Percentiles rank a stretch among this genome's conserved stretches.
Evolutionary conservation across 2,113 vertebrate species (phyloP).

Genomic region (Nanorana parkeri): DNA sequence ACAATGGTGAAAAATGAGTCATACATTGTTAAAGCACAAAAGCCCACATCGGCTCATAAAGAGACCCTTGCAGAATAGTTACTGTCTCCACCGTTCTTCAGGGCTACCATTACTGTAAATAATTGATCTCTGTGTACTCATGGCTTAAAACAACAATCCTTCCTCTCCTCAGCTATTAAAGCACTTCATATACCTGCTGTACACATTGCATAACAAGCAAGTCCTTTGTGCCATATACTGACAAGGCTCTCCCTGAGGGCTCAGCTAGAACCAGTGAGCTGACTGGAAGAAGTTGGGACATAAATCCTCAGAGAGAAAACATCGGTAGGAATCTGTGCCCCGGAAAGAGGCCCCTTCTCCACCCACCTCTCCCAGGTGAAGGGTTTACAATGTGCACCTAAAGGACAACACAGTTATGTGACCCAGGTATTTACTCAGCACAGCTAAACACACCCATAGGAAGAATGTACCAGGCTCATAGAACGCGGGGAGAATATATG

Average conservation of each 20-base stretch:
- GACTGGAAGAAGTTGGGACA: background rate
- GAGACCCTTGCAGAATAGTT: no score
- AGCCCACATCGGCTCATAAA: no score
- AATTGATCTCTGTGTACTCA: background rate
- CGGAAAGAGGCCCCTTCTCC: constrained; percentile 5
- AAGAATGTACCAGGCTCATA: constrained; percentile 40
- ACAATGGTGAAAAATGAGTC: no score
- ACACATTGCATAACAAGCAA: background rate
- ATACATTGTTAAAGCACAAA: no score
- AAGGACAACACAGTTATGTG: constrained; percentile 40
- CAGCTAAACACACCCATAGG: constrained; percentile 41
- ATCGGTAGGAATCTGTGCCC: background rate
- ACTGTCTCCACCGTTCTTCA: background rate
- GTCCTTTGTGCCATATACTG: background rate
- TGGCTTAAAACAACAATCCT: background rate
- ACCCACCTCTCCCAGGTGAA: constrained; percentile 36
- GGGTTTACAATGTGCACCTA: constrained; percentile 31
- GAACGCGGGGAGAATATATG: no score
- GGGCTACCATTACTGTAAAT: background rate
- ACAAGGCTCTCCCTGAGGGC: background rate
- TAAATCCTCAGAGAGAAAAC: background rate
- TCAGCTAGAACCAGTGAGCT: background rate
- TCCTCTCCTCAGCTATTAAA: background rate
- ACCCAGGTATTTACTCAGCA: constrained; percentile 42
- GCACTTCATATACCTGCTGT: background rate